A percentile compares a stretch with the other conserved stretches of the same genome.
Evolutionary conservation across 2,113 vertebrate genomes (phyloP).

Genomic region (Cottus gobio): DNA sequence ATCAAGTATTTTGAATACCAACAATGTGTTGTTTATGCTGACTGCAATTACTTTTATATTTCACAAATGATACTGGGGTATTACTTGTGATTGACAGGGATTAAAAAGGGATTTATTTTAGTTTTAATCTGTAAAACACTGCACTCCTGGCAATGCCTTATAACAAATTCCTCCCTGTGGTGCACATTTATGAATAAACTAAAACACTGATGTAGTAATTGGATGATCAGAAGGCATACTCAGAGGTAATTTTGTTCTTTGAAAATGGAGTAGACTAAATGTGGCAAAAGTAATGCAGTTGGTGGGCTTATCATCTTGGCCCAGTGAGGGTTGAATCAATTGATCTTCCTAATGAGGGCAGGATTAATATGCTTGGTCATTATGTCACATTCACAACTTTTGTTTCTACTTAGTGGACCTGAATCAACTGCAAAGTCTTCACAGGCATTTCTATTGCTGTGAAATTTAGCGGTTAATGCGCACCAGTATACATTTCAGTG

Average conservation of each 20-base stretch:
- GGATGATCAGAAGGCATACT: conserved; percentile 20
- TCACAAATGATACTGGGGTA: background rate
- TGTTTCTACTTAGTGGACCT: conserved; percentile 20
- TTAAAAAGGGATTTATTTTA: background rate
- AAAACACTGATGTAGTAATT: conserved; percentile 7
- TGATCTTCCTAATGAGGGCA: conserved; percentile 49
- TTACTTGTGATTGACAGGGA: background rate
- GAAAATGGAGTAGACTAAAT: conserved; percentile 12
- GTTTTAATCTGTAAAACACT: background rate
- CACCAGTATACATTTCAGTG: background rate
- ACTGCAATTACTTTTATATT: background rate
- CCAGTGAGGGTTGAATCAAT: conserved; percentile 28
- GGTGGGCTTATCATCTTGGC: background rate
- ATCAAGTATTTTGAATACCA: background rate
- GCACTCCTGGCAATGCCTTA: background rate
- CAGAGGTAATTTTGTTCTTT: conserved; percentile 6
- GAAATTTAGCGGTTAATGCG: conserved; percentile 6
- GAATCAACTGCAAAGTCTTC: conserved; percentile 27
- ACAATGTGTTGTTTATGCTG: background rate
- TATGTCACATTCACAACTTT: conserved; percentile 33
- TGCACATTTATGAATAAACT: conserved; percentile 14
- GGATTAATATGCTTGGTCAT: conserved; percentile 43
- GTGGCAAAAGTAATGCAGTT: conserved; percentile 10
- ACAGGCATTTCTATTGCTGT: background rate
- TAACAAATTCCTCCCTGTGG: background rate